These are phyloP conservation scores for Ditula angustiorana DNA, from an alignment of 2,888 invertebrate genomes.

Conservation along the genomic window DNA sequence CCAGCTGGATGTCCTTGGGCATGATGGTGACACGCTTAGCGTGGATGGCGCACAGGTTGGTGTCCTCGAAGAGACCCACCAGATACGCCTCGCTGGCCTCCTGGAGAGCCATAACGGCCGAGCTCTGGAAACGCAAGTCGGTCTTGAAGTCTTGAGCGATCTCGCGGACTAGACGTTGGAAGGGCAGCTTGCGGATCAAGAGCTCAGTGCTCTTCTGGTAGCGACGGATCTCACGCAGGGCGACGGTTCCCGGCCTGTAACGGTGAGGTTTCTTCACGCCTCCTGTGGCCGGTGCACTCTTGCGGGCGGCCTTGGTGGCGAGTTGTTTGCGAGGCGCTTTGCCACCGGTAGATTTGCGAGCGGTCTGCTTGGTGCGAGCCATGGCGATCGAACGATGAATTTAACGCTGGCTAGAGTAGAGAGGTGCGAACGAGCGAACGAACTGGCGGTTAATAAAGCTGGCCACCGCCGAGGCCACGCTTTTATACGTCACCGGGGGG, in stretches of 20 bases:
- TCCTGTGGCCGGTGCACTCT: conserved; percentile 94
- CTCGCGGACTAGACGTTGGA: conserved; percentile 95
- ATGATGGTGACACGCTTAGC: too few species aligned
- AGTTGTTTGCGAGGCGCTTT: conserved; percentile 1
- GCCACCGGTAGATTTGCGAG: conserved; percentile 94
- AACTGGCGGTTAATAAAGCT: too few species aligned
- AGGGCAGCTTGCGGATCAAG: conserved; percentile 95
- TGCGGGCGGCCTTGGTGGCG: conserved; percentile 94
- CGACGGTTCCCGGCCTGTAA: conserved; percentile 95
- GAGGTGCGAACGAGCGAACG: too few species aligned
- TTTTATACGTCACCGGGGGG: background rate
- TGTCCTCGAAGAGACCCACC: conserved; percentile 93
- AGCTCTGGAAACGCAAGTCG: conserved; percentile 92
- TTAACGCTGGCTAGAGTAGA: too few species aligned
- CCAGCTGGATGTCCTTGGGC: too few species aligned
- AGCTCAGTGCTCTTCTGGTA: conserved; percentile 97
- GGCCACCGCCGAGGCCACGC: too few species aligned
- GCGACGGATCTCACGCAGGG: conserved; percentile 95
- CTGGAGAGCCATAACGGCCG: conserved; percentile 93
- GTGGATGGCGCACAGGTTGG: too few species aligned
- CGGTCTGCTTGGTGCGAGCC: conserved; percentile 94
- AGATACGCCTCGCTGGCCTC: too few species aligned
- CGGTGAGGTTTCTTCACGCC: conserved; percentile 94
- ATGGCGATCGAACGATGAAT: background rate
- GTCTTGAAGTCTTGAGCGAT: conserved; percentile 97